A percentile compares a stretch with the other conserved stretches of the same genome.
Conservation (phyloP, 2,797 vertebrate species). For the Apodemus agrarius region DNA sequence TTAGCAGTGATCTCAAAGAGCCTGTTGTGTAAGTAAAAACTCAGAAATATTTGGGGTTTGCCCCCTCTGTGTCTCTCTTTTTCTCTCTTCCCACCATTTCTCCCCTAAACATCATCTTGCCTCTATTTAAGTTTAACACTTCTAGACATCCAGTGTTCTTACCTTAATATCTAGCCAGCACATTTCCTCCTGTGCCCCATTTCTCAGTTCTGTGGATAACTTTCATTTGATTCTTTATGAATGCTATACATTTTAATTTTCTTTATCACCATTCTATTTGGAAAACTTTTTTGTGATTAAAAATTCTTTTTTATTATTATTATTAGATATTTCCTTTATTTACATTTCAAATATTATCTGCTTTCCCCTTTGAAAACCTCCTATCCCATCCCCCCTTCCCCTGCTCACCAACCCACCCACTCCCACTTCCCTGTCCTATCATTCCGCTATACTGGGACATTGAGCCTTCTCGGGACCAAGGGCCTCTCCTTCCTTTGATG, state of each 20-base stretch:
- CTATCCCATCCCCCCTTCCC: too few relatives aligned
- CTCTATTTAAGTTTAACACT: conserved; percentile 57
- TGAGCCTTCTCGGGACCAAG: too few relatives aligned
- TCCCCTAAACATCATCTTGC: not conserved
- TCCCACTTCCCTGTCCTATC: too few relatives aligned
- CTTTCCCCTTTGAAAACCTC: too few relatives aligned
- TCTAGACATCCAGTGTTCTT: conserved; percentile 31
- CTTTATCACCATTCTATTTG: conserved; percentile 19
- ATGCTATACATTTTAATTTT: conserved; percentile 10
- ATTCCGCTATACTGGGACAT: too few relatives aligned
- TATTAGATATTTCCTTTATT: too few relatives aligned
- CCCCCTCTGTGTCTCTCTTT: not conserved
- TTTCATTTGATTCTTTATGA: conserved; percentile 37
- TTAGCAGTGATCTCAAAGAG: conserved; percentile 64
- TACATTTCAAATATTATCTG: too few relatives aligned
- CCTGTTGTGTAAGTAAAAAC: conserved; percentile 80
- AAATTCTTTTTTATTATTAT: too few relatives aligned
- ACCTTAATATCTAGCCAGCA: conserved; percentile 35
- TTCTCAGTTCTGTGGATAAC: conserved; percentile 20
- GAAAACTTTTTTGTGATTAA: not conserved
- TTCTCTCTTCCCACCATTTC: not conserved
- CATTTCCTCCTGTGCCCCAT: not conserved
- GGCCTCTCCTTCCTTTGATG: too few relatives aligned
- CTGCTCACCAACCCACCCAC: too few relatives aligned
- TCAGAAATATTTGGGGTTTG: not conserved